Percentiles rank a stretch among this genome's conserved stretches.
phyloP scores from a whole-genome alignment of 2,797 vertebrate genomes.

The Spheniscus humboldti region DNA sequence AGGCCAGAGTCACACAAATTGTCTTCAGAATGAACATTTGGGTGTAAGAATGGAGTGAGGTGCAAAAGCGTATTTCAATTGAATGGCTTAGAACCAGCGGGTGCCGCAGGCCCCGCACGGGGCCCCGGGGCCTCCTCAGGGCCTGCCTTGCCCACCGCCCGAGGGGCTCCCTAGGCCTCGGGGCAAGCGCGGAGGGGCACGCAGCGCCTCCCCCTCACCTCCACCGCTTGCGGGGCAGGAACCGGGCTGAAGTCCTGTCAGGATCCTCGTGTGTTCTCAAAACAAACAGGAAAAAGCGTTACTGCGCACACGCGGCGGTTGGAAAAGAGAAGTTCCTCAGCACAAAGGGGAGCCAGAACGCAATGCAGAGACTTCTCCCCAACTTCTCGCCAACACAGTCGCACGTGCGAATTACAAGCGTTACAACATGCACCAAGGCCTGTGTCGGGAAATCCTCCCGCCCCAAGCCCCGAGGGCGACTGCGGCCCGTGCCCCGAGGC shows the following conservation, averaged over 20 bases:
- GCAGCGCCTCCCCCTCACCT: not conserved
- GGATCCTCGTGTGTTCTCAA: not conserved
- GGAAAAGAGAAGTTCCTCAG: not conserved
- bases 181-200: no score
- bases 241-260: not conserved
- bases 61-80: rapidly evolving
- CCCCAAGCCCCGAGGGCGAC: not conserved
- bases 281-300: rapidly evolving
- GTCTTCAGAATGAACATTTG: rapidly evolving
- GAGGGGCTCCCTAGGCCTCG: not conserved
- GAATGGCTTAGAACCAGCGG: rapidly evolving
- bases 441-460: rapidly evolving
- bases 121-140: not conserved
- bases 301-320: rapidly evolving
- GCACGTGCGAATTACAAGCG: rapidly evolving
- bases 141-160: rapidly evolving
- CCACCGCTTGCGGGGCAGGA: not conserved
- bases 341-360: not conserved
- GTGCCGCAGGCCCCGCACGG: not conserved
- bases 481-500: rapidly evolving
- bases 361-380: rapidly evolving
- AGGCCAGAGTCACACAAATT: rapidly evolving
- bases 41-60: rapidly evolving
- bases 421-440: rapidly evolving
- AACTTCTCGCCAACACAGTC: not conserved